These are phyloP conservation scores for Trypoxylus dichotomus DNA, from an alignment of 1,140 invertebrate species.

Conservation along the genomic window DNA sequence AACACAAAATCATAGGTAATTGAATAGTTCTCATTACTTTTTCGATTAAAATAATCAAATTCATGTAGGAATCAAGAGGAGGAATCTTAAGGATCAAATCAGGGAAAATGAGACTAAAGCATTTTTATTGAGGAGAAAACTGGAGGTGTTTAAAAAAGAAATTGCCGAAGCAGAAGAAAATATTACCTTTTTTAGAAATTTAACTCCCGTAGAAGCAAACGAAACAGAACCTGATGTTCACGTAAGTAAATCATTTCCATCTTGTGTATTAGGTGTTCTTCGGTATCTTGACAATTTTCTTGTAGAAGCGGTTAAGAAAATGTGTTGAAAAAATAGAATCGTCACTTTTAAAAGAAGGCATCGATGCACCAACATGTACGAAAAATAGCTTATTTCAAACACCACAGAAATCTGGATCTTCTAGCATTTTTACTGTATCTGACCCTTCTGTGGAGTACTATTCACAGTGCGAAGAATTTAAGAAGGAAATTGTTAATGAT, in stretches of 20 bases:
- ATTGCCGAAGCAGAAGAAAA: not conserved
- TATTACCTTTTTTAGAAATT: not conserved
- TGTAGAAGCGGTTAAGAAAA: not conserved
- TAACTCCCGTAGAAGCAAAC: not conserved
- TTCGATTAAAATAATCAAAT: not conserved
- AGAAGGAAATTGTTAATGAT: not conserved
- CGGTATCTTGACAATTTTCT: not conserved
- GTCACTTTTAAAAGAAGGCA: not conserved
- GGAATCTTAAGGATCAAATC: not conserved
- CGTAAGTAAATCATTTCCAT: not conserved
- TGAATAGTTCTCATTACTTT: not conserved
- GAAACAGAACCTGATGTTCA: not conserved
- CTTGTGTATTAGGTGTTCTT: not conserved
- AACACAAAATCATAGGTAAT: slow-evolving; percentile 5
- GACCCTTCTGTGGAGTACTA: not conserved
- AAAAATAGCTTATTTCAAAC: not conserved
- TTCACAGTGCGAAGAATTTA: not conserved
- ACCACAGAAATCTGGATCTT: not conserved
- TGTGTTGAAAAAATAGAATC: slow-evolving; percentile 3
- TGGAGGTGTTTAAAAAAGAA: not conserved
- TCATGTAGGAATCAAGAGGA: not conserved
- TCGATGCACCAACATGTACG: not conserved
- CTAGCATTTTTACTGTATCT: not conserved
- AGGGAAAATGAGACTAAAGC: not conserved
- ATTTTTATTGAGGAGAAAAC: not conserved